Conservation (phyloP, 2,888 invertebrate genomes). For the Phania funesta region DNA sequence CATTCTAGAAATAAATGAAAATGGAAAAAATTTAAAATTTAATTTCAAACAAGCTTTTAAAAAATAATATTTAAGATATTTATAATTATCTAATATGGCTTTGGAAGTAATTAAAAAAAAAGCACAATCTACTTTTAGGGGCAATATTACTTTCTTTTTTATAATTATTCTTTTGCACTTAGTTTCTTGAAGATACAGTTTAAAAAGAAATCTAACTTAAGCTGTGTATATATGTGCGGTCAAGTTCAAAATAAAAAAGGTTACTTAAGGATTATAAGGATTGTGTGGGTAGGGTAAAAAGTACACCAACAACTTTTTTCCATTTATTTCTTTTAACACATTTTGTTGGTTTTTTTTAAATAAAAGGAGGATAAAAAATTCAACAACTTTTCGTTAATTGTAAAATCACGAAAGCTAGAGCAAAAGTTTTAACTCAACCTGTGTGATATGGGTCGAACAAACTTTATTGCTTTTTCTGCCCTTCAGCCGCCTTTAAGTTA, state of each 20-base stretch:
- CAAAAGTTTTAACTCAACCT: neutral
- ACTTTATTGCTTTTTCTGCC: constrained; percentile 7
- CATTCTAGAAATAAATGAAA: constrained; percentile 84
- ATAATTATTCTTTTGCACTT: neutral
- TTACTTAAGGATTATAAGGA: constrained; percentile 63
- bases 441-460: neutral
- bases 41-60: neutral
- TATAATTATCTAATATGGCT: neutral
- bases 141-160: neutral
- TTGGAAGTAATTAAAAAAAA: no score
- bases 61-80: neutral
- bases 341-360: neutral
- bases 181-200: constrained; percentile 7
- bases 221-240: constrained; percentile 30
- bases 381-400: constrained; percentile 22
- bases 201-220: constrained; percentile 16
- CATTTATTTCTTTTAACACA: neutral
- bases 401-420: constrained; percentile 12
- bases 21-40: constrained; percentile 46
- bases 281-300: neutral
- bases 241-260: constrained; percentile 66
- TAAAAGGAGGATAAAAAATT: neutral
- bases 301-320: neutral
- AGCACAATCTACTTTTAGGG: neutral
- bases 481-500: constrained; percentile 4